phyloP scores from a whole-genome alignment of 2,888 invertebrate species.

The Nemurella pictetii region DNA sequence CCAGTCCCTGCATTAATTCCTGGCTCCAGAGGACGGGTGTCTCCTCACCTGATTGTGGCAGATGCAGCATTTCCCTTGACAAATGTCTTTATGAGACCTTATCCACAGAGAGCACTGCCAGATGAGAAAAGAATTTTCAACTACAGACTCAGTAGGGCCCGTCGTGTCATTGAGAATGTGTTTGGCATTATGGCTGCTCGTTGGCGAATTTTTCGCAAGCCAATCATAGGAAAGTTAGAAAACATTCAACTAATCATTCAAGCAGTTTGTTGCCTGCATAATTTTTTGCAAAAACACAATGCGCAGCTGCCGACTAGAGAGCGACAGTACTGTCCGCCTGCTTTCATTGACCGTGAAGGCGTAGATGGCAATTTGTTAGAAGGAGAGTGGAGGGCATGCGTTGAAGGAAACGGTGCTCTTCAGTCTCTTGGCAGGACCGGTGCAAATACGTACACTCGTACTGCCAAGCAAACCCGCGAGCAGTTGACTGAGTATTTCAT shows the following conservation, averaged over 20 bases:
- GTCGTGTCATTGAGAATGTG: conserved; percentile 40
- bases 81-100: conserved; percentile 27
- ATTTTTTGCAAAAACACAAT: neutral
- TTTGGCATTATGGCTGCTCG: conserved; percentile 42
- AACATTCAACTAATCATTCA: neutral
- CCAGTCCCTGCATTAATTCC: neutral
- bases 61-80: conserved; percentile 21
- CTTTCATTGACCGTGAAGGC: neutral
- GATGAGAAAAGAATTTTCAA: conserved; percentile 40
- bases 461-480: neutral
- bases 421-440: neutral
- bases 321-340: neutral
- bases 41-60: neutral
- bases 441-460: neutral
- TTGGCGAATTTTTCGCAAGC: conserved; percentile 29
- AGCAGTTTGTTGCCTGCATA: neutral
- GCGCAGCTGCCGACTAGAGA: neutral
- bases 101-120: conserved; percentile 6
- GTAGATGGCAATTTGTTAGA: neutral
- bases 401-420: neutral
- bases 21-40: neutral
- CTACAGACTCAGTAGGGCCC: conserved; percentile 39
- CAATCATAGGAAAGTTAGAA: neutral
- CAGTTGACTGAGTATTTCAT: neutral
- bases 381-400: neutral